A percentile compares a stretch with the other conserved stretches of the same genome.
Conservation (phyloP, 2,113 vertebrate species). For the Noturus placidus region DNA sequence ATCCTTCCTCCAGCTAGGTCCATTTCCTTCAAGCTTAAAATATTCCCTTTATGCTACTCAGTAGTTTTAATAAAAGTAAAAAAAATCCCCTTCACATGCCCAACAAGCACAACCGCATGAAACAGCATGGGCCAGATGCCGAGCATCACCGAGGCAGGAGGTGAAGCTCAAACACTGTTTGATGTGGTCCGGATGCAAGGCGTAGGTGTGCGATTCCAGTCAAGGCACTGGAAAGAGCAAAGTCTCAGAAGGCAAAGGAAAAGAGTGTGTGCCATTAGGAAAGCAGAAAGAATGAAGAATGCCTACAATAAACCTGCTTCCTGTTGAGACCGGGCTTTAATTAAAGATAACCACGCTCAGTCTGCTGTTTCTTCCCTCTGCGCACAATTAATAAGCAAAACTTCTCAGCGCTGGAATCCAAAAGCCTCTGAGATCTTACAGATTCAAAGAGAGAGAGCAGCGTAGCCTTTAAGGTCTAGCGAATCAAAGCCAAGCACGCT, state of each 20-base stretch:
- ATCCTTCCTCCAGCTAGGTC: not conserved
- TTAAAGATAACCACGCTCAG: constrained; percentile 40
- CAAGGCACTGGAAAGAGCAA: not conserved
- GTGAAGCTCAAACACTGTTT: not conserved
- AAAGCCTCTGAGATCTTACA: not conserved
- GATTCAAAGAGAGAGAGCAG: not conserved
- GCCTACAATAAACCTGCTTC: constrained; percentile 23
- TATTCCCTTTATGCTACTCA: constrained; percentile 29
- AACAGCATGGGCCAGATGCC: constrained; percentile 16
- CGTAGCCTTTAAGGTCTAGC: too few relatives aligned
- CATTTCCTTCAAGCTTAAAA: not conserved
- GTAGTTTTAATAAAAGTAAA: constrained; percentile 4
- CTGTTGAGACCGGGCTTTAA: constrained; percentile 45
- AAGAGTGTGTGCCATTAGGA: constrained; percentile 6
- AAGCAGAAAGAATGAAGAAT: not conserved
- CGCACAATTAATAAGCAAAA: constrained; percentile 38
- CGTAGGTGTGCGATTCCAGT: not conserved
- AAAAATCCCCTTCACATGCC: not conserved
- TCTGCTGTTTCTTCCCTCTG: not conserved
- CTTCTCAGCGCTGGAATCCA: not conserved
- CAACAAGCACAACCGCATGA: not conserved
- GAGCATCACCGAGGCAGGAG: constrained; percentile 16
- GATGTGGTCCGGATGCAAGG: constrained; percentile 9
- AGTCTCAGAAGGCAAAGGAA: constrained; percentile 20
- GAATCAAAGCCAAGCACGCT: not conserved